Conservation (phyloP, 92 coral and sea anemone genomes). For the Palythoa caribaeorum region DNA sequence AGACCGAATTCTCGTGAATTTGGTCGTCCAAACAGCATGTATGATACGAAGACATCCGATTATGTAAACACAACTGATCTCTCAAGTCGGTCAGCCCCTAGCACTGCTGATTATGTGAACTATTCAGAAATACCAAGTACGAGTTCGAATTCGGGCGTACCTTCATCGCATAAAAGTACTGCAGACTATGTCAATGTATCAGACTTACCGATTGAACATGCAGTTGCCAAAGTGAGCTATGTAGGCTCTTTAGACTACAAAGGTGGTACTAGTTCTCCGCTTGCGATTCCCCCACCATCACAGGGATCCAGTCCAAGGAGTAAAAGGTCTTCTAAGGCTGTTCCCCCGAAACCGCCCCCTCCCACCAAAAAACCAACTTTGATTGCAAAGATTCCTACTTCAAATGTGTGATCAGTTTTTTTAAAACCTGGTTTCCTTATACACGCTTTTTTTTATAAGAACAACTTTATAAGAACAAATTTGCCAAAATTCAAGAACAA, state of each 20-base stretch:
- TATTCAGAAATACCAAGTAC: slow-evolving; percentile 25
- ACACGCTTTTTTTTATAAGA: too few relatives aligned
- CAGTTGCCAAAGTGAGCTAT: slow-evolving; percentile 41
- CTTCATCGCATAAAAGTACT: slow-evolving; percentile 31
- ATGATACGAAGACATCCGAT: slow-evolving; percentile 60
- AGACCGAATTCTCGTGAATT: slow-evolving; percentile 65
- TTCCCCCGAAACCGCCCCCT: slow-evolving; percentile 32
- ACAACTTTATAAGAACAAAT: too few relatives aligned
- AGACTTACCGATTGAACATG: slow-evolving; percentile 59
- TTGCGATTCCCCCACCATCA: slow-evolving; percentile 32
- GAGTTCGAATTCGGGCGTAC: not conserved
- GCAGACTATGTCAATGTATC: slow-evolving; percentile 80
- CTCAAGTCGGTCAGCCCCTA: slow-evolving; percentile 28
- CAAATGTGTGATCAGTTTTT: slow-evolving; percentile 28
- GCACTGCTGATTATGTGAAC: slow-evolving; percentile 47
- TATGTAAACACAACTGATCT: slow-evolving; percentile 36
- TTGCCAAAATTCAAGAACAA: too few relatives aligned
- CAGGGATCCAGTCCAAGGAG: slow-evolving; percentile 32
- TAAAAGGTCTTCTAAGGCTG: slow-evolving; percentile 25
- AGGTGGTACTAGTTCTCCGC: slow-evolving; percentile 17
- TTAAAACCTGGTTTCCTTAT: not conserved
- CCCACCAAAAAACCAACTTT: slow-evolving; percentile 35
- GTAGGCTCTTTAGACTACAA: slow-evolving; percentile 27
- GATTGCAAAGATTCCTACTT: slow-evolving; percentile 28
- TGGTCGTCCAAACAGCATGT: slow-evolving; percentile 54